Percentiles rank a stretch among this genome's conserved stretches.
Conservation (phyloP, 2,797 vertebrate species). For the Amblyraja radiata region DNA sequence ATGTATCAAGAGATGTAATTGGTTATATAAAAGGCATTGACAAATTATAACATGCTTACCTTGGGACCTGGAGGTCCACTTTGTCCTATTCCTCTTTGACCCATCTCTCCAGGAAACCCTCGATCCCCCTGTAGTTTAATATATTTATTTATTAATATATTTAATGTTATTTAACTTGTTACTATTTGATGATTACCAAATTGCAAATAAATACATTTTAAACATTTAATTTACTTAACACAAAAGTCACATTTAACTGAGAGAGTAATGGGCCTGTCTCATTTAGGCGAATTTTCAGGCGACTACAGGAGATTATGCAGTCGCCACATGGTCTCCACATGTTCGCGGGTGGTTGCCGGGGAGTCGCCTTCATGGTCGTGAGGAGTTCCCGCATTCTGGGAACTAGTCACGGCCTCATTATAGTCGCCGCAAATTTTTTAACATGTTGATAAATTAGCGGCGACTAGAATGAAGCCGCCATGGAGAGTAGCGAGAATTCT, state of each 20-base stretch:
- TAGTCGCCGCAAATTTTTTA: no score
- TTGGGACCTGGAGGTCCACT: slow-evolving; percentile 63
- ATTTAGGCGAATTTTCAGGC: no score
- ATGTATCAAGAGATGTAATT: slow-evolving; percentile 32
- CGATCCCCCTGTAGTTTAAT: slow-evolving; percentile 61
- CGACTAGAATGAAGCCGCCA: no score
- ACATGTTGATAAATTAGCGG: no score
- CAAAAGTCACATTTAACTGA: background rate
- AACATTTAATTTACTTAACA: background rate
- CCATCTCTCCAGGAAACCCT: slow-evolving; percentile 63
- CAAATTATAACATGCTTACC: slow-evolving; percentile 50
- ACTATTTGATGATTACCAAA: background rate
- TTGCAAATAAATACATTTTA: background rate
- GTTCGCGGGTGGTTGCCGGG: no score
- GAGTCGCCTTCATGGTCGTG: no score
- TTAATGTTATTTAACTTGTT: background rate
- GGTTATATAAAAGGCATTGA: slow-evolving; percentile 29
- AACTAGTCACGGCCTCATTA: no score
- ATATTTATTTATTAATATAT: slow-evolving; percentile 39
- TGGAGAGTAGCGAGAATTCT: no score
- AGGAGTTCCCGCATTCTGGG: no score
- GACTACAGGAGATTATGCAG: no score
- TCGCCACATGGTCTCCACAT: no score
- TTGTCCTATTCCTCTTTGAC: slow-evolving; percentile 61
- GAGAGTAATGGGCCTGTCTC: background rate